phyloP scores from a whole-genome alignment of 2,888 invertebrate genomes.

The Scaptomyza parva region DNA sequence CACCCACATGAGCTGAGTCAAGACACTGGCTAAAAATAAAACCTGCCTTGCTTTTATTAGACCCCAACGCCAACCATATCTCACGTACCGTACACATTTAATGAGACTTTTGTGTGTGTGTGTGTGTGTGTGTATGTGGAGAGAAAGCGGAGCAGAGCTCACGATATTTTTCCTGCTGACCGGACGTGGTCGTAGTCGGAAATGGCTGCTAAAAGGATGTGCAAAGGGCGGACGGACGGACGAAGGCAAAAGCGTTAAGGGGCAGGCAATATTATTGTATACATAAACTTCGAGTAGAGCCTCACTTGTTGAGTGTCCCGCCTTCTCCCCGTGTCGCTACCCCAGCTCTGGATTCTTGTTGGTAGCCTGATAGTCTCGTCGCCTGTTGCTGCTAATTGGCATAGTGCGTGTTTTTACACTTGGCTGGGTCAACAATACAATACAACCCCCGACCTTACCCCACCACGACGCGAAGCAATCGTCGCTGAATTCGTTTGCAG shows the following conservation, averaged over 20 bases:
- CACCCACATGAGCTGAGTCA: conserved; percentile 52
- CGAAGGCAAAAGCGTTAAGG: conserved; percentile 10
- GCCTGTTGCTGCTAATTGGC: conserved; percentile 74
- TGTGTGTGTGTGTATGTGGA: background rate
- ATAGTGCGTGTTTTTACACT: conserved; percentile 71
- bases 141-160: conserved; percentile 1
- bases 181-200: conserved; percentile 74
- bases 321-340: conserved; percentile 1
- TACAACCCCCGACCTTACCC: background rate
- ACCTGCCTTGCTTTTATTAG: conserved; percentile 59
- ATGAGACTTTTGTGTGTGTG: conserved; percentile 59
- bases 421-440: conserved; percentile 23
- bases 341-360: conserved; percentile 27
- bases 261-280: conserved; percentile 62
- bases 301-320: conserved; percentile 65
- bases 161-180: conserved; percentile 56
- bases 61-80: conserved; percentile 14
- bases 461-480: background rate
- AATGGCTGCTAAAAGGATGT: conserved; percentile 73
- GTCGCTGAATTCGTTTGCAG: conserved; percentile 13
- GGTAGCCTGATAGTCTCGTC: conserved; percentile 6
- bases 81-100: conserved; percentile 66
- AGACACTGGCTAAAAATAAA: conserved; percentile 67
- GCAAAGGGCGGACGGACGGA: conserved; percentile 7
- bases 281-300: conserved; percentile 65